Evolutionary conservation across 2,888 invertebrate genomes (phyloP).

Genomic region (Drosophila nr. perissopoda): DNA sequence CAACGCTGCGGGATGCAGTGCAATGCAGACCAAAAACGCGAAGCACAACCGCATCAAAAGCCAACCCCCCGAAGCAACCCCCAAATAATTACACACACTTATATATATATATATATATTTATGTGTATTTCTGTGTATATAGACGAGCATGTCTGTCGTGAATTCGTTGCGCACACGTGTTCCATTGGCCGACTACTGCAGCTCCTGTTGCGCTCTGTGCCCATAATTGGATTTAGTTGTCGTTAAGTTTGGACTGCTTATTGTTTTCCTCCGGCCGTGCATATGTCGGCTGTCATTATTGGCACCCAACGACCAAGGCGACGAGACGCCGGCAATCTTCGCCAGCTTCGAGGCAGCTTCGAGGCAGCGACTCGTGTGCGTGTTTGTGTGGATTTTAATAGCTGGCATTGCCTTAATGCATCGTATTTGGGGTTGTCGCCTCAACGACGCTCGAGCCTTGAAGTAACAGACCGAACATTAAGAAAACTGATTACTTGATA

Average conservation of each 20-base stretch:
- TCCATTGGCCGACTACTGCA: slow-evolving; percentile 26
- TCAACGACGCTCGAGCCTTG: slow-evolving; percentile 21
- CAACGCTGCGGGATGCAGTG: slow-evolving; percentile 68
- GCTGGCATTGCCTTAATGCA: slow-evolving; percentile 23
- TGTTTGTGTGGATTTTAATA: slow-evolving; percentile 45
- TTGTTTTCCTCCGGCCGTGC: slow-evolving; percentile 58
- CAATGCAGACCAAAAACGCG: slow-evolving; percentile 47
- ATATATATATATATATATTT: background rate
- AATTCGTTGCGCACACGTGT: slow-evolving; percentile 75
- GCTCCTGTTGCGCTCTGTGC: slow-evolving; percentile 65
- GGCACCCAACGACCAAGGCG: slow-evolving; percentile 40
- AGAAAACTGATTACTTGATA: slow-evolving; percentile 57
- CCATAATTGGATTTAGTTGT: slow-evolving; percentile 78
- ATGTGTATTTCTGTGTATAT: background rate
- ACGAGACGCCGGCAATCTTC: slow-evolving; percentile 35
- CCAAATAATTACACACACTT: background rate
- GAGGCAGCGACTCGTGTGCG: slow-evolving; percentile 10
- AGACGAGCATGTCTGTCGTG: slow-evolving; percentile 6
- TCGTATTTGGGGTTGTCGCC: slow-evolving; percentile 31
- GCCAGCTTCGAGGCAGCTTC: slow-evolving; percentile 29
- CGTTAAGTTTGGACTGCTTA: slow-evolving; percentile 71
- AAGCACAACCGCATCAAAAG: slow-evolving; percentile 42
- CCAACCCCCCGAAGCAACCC: slow-evolving; percentile 29
- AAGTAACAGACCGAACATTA: slow-evolving; percentile 33
- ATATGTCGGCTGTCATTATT: slow-evolving; percentile 70